These are phyloP conservation scores for Rana temporaria DNA, from an alignment of 2,113 vertebrate species.

Conservation along the genomic window DNA sequence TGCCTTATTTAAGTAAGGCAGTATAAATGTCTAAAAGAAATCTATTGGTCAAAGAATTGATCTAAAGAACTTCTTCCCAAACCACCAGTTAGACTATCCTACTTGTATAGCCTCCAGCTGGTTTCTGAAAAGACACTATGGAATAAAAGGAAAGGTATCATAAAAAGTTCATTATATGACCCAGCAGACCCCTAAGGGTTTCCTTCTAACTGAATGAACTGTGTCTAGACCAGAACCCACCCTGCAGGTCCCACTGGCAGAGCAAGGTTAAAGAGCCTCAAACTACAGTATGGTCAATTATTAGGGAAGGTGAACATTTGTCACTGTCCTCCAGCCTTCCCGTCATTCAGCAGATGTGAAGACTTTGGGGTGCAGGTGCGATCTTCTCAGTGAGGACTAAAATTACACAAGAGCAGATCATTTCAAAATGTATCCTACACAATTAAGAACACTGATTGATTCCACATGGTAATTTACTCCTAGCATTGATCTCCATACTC, in stretches of 20 bases:
- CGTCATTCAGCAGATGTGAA: conserved; percentile 39
- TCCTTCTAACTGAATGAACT: conserved; percentile 3
- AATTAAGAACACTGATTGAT: not conserved
- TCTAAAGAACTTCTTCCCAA: too few species aligned
- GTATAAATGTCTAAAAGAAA: too few species aligned
- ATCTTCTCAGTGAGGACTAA: not conserved
- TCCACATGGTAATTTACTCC: not conserved
- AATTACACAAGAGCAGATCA: conserved; percentile 2
- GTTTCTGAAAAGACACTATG: too few species aligned
- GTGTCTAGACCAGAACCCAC: conserved; percentile 20
- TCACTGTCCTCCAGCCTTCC: conserved; percentile 11
- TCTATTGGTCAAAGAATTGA: too few species aligned
- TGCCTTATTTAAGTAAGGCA: too few species aligned
- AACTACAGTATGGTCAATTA: conserved; percentile 11
- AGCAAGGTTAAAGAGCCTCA: conserved; percentile 17
- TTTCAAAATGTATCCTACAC: too few species aligned
- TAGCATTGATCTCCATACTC: not conserved
- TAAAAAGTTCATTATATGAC: too few species aligned
- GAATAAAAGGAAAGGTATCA: too few species aligned
- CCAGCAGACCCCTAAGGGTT: not conserved
- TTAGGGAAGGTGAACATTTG: conserved; percentile 32
- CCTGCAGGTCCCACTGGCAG: conserved; percentile 25
- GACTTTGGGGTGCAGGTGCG: conserved; percentile 34
- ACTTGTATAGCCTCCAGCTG: too few species aligned
- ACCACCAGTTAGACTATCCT: too few species aligned